phyloP scores from a whole-genome alignment of 2,113 vertebrate genomes.

The Scartelaos histophorus region DNA sequence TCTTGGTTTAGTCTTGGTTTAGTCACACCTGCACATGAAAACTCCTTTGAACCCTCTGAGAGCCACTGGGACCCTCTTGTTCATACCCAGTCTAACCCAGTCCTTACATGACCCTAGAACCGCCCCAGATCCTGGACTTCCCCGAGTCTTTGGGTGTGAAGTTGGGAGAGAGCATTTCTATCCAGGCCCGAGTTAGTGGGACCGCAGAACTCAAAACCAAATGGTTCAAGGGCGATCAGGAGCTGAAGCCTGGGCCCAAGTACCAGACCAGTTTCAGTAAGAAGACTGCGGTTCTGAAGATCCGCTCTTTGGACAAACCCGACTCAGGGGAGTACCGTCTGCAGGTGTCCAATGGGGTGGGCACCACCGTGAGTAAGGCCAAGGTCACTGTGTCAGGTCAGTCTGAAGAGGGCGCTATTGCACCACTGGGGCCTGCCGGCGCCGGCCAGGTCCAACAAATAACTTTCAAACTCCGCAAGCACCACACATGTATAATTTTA shows the following conservation, averaged over 20 bases:
- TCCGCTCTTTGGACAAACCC: constrained; percentile 82
- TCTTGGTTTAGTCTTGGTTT: no score
- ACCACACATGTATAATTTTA: no score
- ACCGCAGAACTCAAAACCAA: constrained; percentile 88
- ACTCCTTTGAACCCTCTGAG: neutral
- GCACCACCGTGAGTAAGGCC: constrained; percentile 85
- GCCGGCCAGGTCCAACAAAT: no score
- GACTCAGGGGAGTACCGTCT: constrained; percentile 91
- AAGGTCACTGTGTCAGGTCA: constrained; percentile 88
- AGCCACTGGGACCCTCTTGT: neutral
- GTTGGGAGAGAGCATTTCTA: constrained; percentile 82
- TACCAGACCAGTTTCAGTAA: constrained; percentile 89
- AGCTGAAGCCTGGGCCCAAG: constrained; percentile 85
- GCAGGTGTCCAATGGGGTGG: constrained; percentile 88
- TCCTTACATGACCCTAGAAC: constrained; percentile 81
- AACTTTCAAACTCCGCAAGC: no score
- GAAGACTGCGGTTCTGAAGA: constrained; percentile 84
- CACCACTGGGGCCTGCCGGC: neutral
- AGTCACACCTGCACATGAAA: neutral
- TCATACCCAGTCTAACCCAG: neutral
- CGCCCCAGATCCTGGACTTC: constrained; percentile 89
- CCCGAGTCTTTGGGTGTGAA: constrained; percentile 87
- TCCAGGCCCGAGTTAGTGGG: constrained; percentile 89
- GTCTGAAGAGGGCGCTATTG: constrained; percentile 35
- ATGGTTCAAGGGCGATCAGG: constrained; percentile 92